Conservation (phyloP, 2,797 vertebrate species). For the Mormyrops attenuatus region DNA sequence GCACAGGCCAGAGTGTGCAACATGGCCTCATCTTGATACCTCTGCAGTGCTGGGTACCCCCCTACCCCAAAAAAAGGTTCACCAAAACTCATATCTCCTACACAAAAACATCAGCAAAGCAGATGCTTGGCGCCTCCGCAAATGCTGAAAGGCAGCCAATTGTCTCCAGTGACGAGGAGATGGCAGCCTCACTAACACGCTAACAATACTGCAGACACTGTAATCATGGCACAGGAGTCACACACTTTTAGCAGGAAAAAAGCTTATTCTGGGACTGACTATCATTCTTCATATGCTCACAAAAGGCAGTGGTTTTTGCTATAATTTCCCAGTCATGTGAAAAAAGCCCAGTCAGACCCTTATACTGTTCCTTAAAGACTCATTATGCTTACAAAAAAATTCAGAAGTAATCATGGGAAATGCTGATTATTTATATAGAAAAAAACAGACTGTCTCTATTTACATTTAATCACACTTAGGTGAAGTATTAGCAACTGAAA, state of each 20-base stretch:
- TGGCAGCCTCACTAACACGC: neutral
- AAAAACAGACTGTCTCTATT: neutral
- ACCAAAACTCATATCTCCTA: neutral
- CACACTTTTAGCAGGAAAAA: neutral
- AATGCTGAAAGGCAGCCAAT: neutral
- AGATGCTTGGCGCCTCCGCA: neutral
- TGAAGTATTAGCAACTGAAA: conserved; percentile 25
- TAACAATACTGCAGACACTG: neutral
- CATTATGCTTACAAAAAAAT: conserved; percentile 35
- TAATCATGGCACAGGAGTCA: neutral
- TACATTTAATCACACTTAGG: neutral
- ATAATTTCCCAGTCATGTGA: neutral
- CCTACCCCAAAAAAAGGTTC: neutral
- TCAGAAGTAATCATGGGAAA: conserved; percentile 26
- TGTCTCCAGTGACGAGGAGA: neutral
- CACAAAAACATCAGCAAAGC: neutral
- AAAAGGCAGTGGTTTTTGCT: neutral
- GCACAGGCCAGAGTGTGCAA: neutral
- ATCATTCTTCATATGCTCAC: neutral
- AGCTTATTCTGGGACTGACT: neutral
- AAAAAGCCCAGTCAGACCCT: conserved; percentile 1
- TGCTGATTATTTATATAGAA: neutral
- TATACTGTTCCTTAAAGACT: neutral
- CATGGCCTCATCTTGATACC: neutral
- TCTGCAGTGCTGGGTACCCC: neutral